Evolutionary conservation across 2,888 invertebrate genomes (phyloP).

Genomic region (Lasioglossum calceatum): DNA sequence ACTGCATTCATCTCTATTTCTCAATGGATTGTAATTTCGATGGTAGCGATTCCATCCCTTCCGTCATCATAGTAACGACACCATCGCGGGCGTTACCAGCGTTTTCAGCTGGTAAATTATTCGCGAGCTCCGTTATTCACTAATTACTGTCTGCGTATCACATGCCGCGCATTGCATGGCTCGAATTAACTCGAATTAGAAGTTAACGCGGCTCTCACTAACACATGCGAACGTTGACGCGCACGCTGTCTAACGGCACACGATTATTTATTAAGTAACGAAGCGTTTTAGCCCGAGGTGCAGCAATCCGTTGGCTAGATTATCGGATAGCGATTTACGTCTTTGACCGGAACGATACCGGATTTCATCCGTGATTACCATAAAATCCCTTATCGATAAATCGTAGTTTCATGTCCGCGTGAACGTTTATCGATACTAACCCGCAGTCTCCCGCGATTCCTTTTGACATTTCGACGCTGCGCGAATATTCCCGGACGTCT

Average conservation of each 20-base stretch:
- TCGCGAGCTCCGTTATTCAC: background rate
- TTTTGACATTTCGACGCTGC: background rate
- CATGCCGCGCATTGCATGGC: background rate
- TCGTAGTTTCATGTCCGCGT: background rate
- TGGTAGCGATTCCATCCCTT: background rate
- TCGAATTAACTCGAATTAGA: background rate
- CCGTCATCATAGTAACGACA: background rate
- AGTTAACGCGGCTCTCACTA: constrained; percentile 6
- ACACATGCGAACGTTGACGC: constrained; percentile 15
- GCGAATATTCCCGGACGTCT: background rate
- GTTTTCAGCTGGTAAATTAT: background rate
- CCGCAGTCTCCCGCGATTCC: too few relatives aligned
- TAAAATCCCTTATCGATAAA: constrained; percentile 16
- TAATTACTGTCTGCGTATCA: background rate
- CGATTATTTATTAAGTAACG: background rate
- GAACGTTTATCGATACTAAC: constrained; percentile 37
- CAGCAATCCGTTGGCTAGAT: constrained; percentile 13
- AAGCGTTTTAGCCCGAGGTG: background rate
- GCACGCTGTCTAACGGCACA: background rate
- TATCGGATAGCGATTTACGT: constrained; percentile 19
- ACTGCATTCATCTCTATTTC: background rate
- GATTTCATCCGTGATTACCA: background rate
- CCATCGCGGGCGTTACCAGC: background rate
- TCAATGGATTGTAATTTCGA: background rate
- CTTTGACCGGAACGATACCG: background rate